Base-by-base conservation (phyloP, 1,140 invertebrate species). In the Octopus sinensis region DNA sequence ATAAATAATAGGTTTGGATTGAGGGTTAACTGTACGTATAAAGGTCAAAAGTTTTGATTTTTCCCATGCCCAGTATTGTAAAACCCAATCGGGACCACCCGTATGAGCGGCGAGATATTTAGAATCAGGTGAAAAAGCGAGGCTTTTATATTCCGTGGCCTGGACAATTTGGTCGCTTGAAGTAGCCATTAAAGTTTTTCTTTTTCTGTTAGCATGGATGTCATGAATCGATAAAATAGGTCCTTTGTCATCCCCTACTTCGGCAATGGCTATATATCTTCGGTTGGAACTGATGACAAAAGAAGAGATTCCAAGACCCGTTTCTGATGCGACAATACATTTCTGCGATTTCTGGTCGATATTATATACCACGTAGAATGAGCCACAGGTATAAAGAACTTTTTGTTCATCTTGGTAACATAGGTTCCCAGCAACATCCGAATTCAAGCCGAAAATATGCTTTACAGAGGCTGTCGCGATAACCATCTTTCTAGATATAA, bases 11-110 rank as follows among this genome's bases (percentile, higher is more conserved):
- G 23, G 23, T n/a, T 80, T 54, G 68, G 54, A 52, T 17, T 52
- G 54, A 51, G 89, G 87, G 81, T 87, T 89, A 23, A 84, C 93
- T 92, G 75, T 94, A 92, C 94, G 95, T 3, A 93, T 92, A 78
- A 93, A 93, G 79, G 94, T 95, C 85, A 96, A 94, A 1, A 96
- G 92, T 90, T 95, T 95, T 3, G 94, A 94, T 89, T 94, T 96
- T 85, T 96, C 95, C 94, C 95, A 95, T 86, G 94, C 94, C 89
- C 95, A 97, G 88, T 94, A 94, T 79, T 95, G 92, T 88, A 96
- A 92, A 51, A 92, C 94, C 92, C 94, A 96, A 86, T 96, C 95
- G 0, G 95, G 94, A 83, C 94, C 93, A 12, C 94, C 95, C 1
- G 94, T 94, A 53, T 96, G 93, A 0, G 94, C 94, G 52, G 95